Evolutionary conservation across 2,113 vertebrate species (phyloP), one percentile per base, ranked within the genome.

Genomic region (Syngnathus scovelli): DNA sequence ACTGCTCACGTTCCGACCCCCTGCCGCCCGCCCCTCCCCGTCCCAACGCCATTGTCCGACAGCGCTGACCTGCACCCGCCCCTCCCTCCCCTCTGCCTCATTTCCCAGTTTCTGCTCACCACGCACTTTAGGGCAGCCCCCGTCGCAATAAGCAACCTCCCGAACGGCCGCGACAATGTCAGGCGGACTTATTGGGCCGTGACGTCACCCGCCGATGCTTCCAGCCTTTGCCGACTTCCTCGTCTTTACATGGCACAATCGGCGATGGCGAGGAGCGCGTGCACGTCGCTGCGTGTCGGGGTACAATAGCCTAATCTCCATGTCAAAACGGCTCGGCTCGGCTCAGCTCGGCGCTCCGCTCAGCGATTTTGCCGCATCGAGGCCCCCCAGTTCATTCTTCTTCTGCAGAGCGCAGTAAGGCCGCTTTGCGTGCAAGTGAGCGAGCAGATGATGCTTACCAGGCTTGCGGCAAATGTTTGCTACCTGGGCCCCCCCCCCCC

Each of bases 291-390:
- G 80, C 80, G 83, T 78, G 81, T 78, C 75, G 79, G 90, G 89
- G 91, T 94, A 98, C 96, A 98, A 98, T 96, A 78, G 91, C 93
- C 93, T 98, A 98, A 98, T 98, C 96, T 98, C 95, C 96, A 98
- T 98, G 96, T 97, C 96, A 97, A 98, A 97, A 95, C 96, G 93
- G 92, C 94, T 95, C 94, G 93, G 92, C 93, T 91, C 93, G 74
- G 93, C 92, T 95, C 94, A 95, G 95, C 94, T n/a, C 94, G 93
- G 93, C 93, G 92, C 93, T 91, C 93, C 75, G 93, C 92, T 95
- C 94, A 95, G 95, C 94, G 90, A 96, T 98, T 98, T 96, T 23
- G 94, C 94, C 93, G 6, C 56, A 13, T 39, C 39, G 9, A 39
- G 6, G 39, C 51, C 52, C 27, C 54, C 54, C 23, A 15, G 2